These are phyloP conservation scores for Carcina quercana DNA, from an alignment of 2,888 invertebrate species.

Conservation along the genomic window DNA sequence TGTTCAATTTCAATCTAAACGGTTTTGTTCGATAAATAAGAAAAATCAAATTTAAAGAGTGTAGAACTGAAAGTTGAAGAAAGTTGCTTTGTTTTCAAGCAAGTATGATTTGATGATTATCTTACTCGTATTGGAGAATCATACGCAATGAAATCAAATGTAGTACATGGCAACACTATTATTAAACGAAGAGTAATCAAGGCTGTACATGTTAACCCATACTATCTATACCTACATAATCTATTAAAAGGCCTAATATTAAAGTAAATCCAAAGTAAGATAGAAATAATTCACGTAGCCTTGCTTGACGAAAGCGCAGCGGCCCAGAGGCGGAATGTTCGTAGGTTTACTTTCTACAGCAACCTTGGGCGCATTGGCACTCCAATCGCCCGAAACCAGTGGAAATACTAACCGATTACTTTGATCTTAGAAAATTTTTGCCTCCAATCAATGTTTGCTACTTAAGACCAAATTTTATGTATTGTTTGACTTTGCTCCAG, in stretches of 20 bases:
- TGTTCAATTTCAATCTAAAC: too few species aligned
- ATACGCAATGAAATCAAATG: too few species aligned
- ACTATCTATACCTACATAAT: too few species aligned
- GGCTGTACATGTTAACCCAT: too few species aligned
- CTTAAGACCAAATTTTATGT: not conserved
- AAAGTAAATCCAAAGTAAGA: not conserved
- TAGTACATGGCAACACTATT: too few species aligned
- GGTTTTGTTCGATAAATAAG: too few species aligned
- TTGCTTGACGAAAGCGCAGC: constrained; percentile 55
- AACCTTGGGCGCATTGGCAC: constrained; percentile 29
- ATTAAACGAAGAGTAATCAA: too few species aligned
- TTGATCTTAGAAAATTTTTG: constrained; percentile 10
- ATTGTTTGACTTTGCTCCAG: not conserved
- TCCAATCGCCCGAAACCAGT: constrained; percentile 29
- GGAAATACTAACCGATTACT: constrained; percentile 21
- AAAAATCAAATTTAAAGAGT: too few species aligned
- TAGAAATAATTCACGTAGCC: constrained; percentile 34
- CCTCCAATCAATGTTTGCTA: not conserved
- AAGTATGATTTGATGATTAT: too few species aligned
- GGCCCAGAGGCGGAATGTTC: constrained; percentile 40
- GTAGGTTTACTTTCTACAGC: constrained; percentile 45
- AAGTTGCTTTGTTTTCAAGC: too few species aligned
- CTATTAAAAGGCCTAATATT: not conserved
- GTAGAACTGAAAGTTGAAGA: too few species aligned
- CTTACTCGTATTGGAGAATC: too few species aligned